A percentile compares a stretch with the other conserved stretches of the same genome.
Evolutionary conservation across 2,888 invertebrate species (phyloP).

Genomic region (Phortica okadai): DNA sequence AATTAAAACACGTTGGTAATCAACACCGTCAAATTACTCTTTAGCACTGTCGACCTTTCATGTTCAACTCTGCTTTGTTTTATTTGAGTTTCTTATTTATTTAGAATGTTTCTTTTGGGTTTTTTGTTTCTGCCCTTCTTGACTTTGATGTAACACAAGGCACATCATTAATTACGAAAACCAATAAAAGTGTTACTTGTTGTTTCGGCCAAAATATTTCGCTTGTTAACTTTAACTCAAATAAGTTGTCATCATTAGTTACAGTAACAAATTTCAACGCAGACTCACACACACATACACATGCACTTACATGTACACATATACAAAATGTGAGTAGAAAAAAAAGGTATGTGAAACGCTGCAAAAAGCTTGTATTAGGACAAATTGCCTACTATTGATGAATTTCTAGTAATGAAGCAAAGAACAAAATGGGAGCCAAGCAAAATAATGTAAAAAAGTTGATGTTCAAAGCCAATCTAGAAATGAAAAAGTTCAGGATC

Average conservation of each 20-base stretch:
- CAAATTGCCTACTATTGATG: slow-evolving; percentile 56
- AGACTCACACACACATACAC: background rate
- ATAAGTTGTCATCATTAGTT: slow-evolving; percentile 67
- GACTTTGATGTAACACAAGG: background rate
- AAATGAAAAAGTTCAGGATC: background rate
- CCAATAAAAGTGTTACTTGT: slow-evolving; percentile 58
- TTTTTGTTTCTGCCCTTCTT: background rate
- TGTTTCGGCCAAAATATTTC: slow-evolving; percentile 42
- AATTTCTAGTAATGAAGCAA: slow-evolving; percentile 54
- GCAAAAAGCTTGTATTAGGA: slow-evolving; percentile 36
- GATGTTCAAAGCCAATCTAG: background rate
- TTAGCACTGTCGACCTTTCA: background rate
- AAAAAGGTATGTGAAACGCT: slow-evolving; percentile 37
- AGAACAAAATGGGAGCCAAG: slow-evolving; percentile 32
- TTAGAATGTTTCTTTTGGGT: slow-evolving; percentile 33
- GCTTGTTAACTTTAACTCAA: slow-evolving; percentile 41
- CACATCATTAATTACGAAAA: slow-evolving; percentile 66
- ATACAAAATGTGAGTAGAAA: slow-evolving; percentile 16
- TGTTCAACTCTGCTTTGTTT: slow-evolving; percentile 36
- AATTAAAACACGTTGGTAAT: slow-evolving; percentile 25
- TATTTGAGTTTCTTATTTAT: slow-evolving; percentile 23
- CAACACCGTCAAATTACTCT: slow-evolving; percentile 25
- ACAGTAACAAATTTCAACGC: slow-evolving; percentile 42
- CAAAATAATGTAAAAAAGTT: no score
- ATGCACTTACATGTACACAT: background rate